These are phyloP conservation scores for Platichthys flesus DNA, from an alignment of 2,113 vertebrate genomes.

Conservation along the genomic window DNA sequence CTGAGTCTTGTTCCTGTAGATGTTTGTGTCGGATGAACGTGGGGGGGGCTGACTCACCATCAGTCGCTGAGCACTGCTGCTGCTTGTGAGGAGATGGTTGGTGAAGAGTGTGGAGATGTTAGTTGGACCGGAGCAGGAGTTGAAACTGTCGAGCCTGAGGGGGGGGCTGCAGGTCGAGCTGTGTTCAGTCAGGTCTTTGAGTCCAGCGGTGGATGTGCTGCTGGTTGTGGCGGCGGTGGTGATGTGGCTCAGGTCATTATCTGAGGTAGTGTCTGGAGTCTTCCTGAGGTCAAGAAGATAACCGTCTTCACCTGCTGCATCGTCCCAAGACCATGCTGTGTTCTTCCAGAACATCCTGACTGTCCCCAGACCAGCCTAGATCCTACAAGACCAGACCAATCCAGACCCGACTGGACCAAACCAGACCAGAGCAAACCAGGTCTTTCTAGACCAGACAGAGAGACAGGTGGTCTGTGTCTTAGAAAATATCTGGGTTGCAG, in stretches of 20 bases:
- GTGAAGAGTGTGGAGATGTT: not conserved
- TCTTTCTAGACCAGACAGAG: no score
- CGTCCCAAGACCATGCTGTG: constrained; percentile 54
- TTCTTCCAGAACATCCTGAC: constrained; percentile 75
- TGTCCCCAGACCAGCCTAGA: not conserved
- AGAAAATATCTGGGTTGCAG: not conserved
- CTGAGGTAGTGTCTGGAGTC: constrained; percentile 39
- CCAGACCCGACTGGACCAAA: not conserved
- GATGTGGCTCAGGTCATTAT: not conserved
- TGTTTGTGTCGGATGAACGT: not conserved
- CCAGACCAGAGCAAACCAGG: not conserved
- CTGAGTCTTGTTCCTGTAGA: not conserved
- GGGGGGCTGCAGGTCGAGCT: not conserved
- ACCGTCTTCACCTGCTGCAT: constrained; percentile 30
- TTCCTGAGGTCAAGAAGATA: constrained; percentile 62
- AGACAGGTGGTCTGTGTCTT: no score
- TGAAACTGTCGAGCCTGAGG: not conserved
- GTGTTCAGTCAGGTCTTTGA: not conserved
- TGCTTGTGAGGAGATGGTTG: not conserved
- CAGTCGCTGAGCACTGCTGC: not conserved
- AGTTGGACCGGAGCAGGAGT: not conserved
- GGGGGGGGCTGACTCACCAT: constrained; percentile 48
- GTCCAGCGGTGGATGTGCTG: not conserved
- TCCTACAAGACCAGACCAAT: not conserved
- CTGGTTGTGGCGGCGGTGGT: not conserved